Percentiles rank a stretch among this genome's conserved stretches.
phyloP scores from a whole-genome alignment of 2,888 invertebrate species.

The Trilocha varians region DNA sequence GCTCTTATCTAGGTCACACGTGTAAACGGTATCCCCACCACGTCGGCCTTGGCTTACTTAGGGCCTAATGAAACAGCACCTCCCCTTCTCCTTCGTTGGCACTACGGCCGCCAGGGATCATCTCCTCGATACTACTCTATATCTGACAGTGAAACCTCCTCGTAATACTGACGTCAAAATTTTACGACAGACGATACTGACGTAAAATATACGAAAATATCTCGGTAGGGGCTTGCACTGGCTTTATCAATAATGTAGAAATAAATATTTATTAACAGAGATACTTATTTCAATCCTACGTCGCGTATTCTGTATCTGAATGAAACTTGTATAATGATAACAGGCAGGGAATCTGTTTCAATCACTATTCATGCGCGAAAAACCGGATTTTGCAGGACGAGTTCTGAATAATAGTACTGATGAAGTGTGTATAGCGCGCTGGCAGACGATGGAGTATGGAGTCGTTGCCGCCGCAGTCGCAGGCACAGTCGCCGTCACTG shows the following conservation, averaged over 20 bases:
- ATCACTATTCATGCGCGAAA: too few relatives aligned
- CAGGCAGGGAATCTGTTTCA: too few relatives aligned
- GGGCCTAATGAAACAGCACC: conserved; percentile 53
- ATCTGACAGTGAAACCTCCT: conserved; percentile 3
- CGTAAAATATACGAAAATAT: conserved; percentile 11
- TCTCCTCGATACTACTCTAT: conserved; percentile 8
- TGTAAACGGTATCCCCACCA: conserved; percentile 69
- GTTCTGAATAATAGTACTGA: not conserved
- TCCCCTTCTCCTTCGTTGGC: conserved; percentile 42
- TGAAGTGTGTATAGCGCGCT: conserved; percentile 11
- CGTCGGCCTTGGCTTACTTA: conserved; percentile 70
- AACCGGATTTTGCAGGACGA: not conserved
- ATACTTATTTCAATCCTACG: not conserved
- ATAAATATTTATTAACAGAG: not conserved
- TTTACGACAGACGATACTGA: conserved; percentile 14
- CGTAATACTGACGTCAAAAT: conserved; percentile 9
- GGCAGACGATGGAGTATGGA: conserved; percentile 15
- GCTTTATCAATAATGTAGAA: conserved; percentile 1
- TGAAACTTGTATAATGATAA: too few relatives aligned
- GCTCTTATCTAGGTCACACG: conserved; percentile 69
- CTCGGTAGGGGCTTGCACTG: conserved; percentile 4
- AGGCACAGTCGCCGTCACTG: too few relatives aligned
- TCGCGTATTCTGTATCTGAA: not conserved
- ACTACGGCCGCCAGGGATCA: conserved; percentile 13
- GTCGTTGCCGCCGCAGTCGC: conserved; percentile 5